Evolutionary conservation across 2,797 vertebrate genomes (phyloP).

Genomic region (Dendrocincla fuliginosa): DNA sequence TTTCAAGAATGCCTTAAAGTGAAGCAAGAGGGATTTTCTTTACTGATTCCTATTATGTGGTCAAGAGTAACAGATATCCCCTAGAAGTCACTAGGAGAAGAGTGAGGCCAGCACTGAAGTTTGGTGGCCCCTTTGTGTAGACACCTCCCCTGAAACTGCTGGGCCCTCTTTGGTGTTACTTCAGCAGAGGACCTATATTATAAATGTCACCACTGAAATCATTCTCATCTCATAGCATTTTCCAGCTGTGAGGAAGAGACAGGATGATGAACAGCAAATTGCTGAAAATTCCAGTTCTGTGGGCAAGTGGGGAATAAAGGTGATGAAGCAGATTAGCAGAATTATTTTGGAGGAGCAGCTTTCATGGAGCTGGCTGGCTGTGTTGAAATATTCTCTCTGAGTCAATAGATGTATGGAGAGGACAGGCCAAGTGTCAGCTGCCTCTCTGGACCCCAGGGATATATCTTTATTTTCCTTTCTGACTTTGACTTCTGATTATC

Average conservation of each 20-base stretch:
- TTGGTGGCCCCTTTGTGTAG: not conserved
- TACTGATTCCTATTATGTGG: not conserved
- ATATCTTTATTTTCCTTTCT: not conserved
- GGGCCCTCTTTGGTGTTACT: not conserved
- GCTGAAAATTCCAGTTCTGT: not conserved
- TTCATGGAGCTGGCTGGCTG: accelerated
- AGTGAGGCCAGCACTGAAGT: not conserved
- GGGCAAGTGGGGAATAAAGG: not conserved
- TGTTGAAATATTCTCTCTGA: not conserved
- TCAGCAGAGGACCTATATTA: not conserved
- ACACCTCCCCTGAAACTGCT: not conserved
- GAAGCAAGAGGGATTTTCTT: not conserved
- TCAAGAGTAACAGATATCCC: not conserved
- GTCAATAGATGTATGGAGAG: not conserved
- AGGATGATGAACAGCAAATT: not conserved
- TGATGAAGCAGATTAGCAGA: not conserved
- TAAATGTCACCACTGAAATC: not conserved
- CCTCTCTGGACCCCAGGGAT: not conserved
- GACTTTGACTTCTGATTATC: not conserved
- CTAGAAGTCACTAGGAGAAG: not conserved
- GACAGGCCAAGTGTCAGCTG: not conserved
- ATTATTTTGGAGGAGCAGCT: not conserved
- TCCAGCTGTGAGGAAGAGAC: not conserved
- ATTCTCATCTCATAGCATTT: not conserved
- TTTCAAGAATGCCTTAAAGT: not conserved